Conservation (phyloP, 2,888 invertebrate species). For the Pollenia griseotomentosa region DNA sequence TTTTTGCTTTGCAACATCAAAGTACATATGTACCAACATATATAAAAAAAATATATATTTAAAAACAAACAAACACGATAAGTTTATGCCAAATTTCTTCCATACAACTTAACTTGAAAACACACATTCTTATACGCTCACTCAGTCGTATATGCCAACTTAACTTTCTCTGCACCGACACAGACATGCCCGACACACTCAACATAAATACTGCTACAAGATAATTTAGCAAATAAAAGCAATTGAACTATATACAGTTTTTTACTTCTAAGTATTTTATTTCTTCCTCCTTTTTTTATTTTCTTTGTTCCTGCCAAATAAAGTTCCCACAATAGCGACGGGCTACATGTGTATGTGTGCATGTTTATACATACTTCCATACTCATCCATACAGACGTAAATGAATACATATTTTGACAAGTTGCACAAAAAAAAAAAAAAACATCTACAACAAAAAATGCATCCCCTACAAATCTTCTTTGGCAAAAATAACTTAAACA, state of each 20-base stretch:
- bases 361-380: background rate
- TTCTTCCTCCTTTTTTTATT: background rate
- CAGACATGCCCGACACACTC: background rate
- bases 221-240: slow-evolving; percentile 35
- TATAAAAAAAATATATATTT: background rate
- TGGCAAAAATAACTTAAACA: slow-evolving; percentile 12
- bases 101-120: slow-evolving; percentile 29
- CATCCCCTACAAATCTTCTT: slow-evolving; percentile 30
- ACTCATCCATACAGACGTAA: slow-evolving; percentile 1
- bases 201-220: background rate
- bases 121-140: background rate
- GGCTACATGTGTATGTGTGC: background rate
- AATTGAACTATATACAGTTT: slow-evolving; percentile 43
- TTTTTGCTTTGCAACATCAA: background rate
- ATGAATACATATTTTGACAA: slow-evolving; percentile 43
- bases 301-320: slow-evolving; percentile 29
- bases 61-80: slow-evolving; percentile 28
- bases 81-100: slow-evolving; percentile 43
- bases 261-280: background rate
- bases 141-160: slow-evolving; percentile 1
- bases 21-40: background rate
- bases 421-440: background rate
- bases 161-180: background rate
- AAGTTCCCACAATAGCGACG: slow-evolving; percentile 31
- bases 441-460: background rate